phyloP scores from a whole-genome alignment of 2,888 invertebrate genomes.

The Cantharis rufa region DNA sequence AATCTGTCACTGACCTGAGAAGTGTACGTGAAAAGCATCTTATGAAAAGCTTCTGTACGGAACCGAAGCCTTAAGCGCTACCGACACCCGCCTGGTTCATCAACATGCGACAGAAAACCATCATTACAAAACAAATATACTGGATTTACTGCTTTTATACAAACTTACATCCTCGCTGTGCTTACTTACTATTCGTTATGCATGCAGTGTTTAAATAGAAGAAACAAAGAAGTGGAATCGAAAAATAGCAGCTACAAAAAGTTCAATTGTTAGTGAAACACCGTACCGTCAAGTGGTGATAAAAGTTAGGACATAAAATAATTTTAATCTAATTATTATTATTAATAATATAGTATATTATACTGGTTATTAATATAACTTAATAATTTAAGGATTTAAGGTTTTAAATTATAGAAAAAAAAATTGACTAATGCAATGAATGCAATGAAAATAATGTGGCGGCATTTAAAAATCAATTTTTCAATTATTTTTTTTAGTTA shows the following conservation, averaged over 20 bases:
- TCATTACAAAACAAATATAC: slow-evolving; percentile 31
- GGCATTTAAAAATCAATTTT: too few relatives aligned
- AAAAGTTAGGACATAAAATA: too few relatives aligned
- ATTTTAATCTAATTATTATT: too few relatives aligned
- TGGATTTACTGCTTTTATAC: slow-evolving; percentile 19
- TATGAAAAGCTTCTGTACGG: slow-evolving; percentile 19
- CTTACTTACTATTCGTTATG: slow-evolving; percentile 1
- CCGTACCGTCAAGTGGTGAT: background rate
- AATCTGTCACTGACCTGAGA: slow-evolving; percentile 51
- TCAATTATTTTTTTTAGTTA: too few relatives aligned
- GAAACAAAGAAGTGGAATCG: slow-evolving; percentile 1
- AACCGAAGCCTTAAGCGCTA: slow-evolving; percentile 21
- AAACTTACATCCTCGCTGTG: slow-evolving; percentile 3
- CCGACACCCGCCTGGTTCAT: slow-evolving; percentile 34
- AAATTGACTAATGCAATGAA: too few relatives aligned
- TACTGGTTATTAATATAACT: too few relatives aligned
- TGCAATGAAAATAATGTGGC: too few relatives aligned
- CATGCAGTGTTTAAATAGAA: background rate
- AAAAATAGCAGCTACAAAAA: background rate
- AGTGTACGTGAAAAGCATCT: slow-evolving; percentile 45
- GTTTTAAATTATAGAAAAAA: too few relatives aligned
- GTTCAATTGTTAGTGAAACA: slow-evolving; percentile 24
- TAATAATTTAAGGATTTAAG: too few relatives aligned
- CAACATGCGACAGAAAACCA: slow-evolving; percentile 30
- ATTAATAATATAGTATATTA: too few relatives aligned